Conservation (phyloP, 2,113 vertebrate species). For the Etheostoma spectabile region DNA sequence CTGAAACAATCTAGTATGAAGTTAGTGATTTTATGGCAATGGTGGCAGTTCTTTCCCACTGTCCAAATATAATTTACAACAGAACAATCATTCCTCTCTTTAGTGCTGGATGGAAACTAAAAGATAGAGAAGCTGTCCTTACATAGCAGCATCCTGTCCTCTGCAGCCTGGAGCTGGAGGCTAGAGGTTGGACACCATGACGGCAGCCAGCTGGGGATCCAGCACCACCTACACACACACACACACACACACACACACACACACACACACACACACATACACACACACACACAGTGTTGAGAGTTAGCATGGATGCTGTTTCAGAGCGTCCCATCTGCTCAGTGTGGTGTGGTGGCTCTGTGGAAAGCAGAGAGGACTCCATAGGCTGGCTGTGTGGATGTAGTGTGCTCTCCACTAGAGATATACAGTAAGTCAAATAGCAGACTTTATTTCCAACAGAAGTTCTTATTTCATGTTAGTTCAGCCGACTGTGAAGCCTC, state of each 20-base stretch:
- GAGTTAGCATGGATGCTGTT: background rate
- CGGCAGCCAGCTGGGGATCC: constrained; percentile 93
- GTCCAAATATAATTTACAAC: too few relatives aligned
- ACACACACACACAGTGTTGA: too few relatives aligned
- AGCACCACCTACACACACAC: constrained; percentile 87
- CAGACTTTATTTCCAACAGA: background rate
- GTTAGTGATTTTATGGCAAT: background rate
- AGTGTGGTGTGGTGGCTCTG: too few relatives aligned
- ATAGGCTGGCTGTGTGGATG: too few relatives aligned
- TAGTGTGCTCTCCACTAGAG: too few relatives aligned
- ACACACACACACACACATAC: too few relatives aligned
- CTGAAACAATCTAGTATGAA: background rate
- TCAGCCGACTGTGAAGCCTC: background rate
- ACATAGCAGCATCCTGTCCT: constrained; percentile 94
- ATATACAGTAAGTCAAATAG: too few relatives aligned
- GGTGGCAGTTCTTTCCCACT: background rate
- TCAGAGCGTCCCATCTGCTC: background rate
- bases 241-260: background rate
- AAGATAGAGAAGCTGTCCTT: constrained; percentile 63
- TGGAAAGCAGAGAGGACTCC: background rate
- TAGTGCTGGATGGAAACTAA: background rate
- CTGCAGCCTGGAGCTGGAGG: constrained; percentile 90
- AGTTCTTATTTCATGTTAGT: background rate
- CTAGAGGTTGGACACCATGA: constrained; percentile 94
- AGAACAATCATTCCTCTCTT: background rate